These are phyloP conservation scores for Sphaeramia orbicularis DNA, from an alignment of 2,797 vertebrate genomes.

Conservation along the genomic window DNA sequence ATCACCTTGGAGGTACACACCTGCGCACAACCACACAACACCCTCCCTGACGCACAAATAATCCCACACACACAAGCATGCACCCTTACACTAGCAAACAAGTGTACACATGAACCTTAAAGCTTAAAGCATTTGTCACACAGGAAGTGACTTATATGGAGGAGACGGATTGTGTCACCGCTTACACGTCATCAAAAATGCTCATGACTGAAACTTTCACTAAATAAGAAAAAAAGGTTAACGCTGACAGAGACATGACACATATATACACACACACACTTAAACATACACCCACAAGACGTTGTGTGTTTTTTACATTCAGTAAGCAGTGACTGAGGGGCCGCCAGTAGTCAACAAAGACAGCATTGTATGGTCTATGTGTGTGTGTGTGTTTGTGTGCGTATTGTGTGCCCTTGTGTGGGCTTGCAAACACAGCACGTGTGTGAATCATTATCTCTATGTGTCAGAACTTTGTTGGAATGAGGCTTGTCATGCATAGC, in stretches of 20 bases:
- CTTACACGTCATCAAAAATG: conserved; percentile 57
- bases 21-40: conserved; percentile 67
- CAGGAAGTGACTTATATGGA: conserved; percentile 65
- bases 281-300: conserved; percentile 35
- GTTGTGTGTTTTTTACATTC: conserved; percentile 74
- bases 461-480: conserved; percentile 74
- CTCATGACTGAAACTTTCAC: conserved; percentile 39
- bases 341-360: conserved; percentile 80
- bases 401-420: conserved; percentile 74
- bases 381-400: conserved; percentile 45
- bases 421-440: conserved; percentile 75
- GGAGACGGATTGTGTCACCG: conserved; percentile 27
- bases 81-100: conserved; percentile 22
- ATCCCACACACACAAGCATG: conserved; percentile 23
- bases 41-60: conserved; percentile 44
- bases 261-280: conserved; percentile 39
- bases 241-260: conserved; percentile 61
- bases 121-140: conserved; percentile 29
- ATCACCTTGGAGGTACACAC: conserved; percentile 83
- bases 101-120: conserved; percentile 27
- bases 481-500: conserved; percentile 69
- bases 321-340: conserved; percentile 65
- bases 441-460: conserved; percentile 81
- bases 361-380: conserved; percentile 73
- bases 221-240: conserved; percentile 57